Conservation (phyloP, 1,140 invertebrate species). For the Drosophila truncata region DNA sequence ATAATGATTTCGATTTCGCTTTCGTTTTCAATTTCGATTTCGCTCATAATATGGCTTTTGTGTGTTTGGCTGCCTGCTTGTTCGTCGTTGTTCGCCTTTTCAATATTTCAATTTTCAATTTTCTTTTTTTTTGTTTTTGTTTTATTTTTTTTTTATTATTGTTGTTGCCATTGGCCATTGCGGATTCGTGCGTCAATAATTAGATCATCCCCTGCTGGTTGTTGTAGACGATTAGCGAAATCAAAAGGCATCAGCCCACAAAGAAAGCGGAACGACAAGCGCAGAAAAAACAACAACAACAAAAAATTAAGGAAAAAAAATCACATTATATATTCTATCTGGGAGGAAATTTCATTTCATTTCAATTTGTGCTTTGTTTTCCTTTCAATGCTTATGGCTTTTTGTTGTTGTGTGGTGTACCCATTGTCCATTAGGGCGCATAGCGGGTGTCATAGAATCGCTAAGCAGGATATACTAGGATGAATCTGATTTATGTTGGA, state of each 20-base stretch:
- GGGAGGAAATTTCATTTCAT: conserved; percentile 38
- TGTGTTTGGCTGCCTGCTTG: conserved; percentile 3
- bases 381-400: conserved; percentile 9
- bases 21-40: conserved; percentile 68
- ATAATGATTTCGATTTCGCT: conserved; percentile 73
- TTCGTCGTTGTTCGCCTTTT: conserved; percentile 44
- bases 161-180: conserved; percentile 37
- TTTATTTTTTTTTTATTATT: conserved; percentile 19
- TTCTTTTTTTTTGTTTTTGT: conserved; percentile 21
- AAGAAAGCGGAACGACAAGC: conserved; percentile 58
- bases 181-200: conserved; percentile 82
- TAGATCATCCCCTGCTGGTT: conserved; percentile 76
- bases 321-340: conserved; percentile 15
- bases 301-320: not conserved
- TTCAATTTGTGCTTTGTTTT: conserved; percentile 26
- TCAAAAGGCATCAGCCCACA: conserved; percentile 69
- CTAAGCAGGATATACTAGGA: not conserved
- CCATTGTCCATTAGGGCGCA: conserved; percentile 21
- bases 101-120: conserved; percentile 64
- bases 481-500: not conserved
- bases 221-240: conserved; percentile 78
- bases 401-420: not conserved
- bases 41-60: conserved; percentile 60
- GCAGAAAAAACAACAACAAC: conserved; percentile 1
- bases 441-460: conserved; percentile 17